Percentiles rank a stretch among this genome's conserved stretches.
Evolutionary conservation across 2,797 vertebrate genomes (phyloP).

Genomic region (Meriones psammophilus): DNA sequence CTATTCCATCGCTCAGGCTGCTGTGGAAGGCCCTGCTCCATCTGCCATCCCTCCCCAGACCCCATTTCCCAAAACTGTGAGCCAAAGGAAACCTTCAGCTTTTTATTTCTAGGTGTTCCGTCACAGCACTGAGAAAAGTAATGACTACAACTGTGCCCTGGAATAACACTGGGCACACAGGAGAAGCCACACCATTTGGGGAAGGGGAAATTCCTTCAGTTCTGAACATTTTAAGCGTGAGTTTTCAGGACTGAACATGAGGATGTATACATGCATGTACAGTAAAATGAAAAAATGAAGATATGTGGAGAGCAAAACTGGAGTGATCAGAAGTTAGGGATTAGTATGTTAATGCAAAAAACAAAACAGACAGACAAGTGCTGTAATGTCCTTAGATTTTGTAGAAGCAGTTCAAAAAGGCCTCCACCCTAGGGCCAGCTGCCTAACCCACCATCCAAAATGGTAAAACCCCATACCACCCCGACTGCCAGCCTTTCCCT

Average conservation of each 20-base stretch:
- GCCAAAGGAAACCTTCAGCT: background rate
- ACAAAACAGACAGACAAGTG: background rate
- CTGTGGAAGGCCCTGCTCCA: no score
- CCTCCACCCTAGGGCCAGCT: background rate
- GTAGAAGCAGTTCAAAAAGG: background rate
- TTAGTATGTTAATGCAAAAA: conserved; percentile 11
- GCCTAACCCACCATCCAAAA: background rate
- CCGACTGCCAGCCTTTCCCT: background rate
- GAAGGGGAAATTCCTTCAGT: background rate
- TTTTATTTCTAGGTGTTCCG: background rate
- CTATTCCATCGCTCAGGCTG: background rate
- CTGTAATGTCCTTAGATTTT: background rate
- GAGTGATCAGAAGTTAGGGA: background rate
- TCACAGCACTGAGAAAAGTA: background rate
- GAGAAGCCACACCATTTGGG: background rate
- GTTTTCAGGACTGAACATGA: conserved; percentile 34
- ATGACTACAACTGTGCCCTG: background rate
- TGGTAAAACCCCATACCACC: background rate
- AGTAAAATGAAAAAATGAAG: conserved; percentile 54
- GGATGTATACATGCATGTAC: conserved; percentile 41
- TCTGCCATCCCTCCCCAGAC: background rate
- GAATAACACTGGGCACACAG: background rate
- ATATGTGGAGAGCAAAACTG: background rate
- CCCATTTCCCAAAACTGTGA: background rate
- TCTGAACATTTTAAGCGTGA: conserved; percentile 30